Evolutionary conservation across 1,140 invertebrate species (phyloP).

Genomic region (Charaxes varanes): DNA sequence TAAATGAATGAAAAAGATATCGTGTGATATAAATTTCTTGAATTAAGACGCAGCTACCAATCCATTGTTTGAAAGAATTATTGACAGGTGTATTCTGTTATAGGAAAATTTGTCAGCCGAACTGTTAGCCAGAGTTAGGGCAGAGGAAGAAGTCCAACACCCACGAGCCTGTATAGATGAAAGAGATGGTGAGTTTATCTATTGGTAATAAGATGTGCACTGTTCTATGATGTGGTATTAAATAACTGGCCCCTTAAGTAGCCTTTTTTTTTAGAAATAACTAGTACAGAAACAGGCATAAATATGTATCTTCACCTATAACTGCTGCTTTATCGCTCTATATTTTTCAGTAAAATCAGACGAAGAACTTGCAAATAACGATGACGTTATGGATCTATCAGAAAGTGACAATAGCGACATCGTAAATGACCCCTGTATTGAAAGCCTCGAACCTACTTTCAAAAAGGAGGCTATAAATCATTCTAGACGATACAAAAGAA

Average conservation of each 20-base stretch:
- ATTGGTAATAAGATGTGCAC: too few species aligned
- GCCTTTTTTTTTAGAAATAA: too few species aligned
- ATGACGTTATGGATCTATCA: conserved; percentile 30
- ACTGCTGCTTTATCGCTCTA: too few species aligned
- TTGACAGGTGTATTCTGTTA: too few species aligned
- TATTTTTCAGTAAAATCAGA: conserved; percentile 41
- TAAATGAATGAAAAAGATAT: conserved; percentile 43
- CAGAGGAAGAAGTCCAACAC: conserved; percentile 49
- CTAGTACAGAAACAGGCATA: too few species aligned
- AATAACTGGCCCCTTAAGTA: too few species aligned
- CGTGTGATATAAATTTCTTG: not conserved
- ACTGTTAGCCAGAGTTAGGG: conserved; percentile 33
- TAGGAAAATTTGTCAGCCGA: conserved; percentile 50
- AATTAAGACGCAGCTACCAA: too few species aligned
- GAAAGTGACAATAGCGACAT: conserved; percentile 39
- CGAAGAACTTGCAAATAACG: conserved; percentile 21
- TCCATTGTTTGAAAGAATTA: too few species aligned
- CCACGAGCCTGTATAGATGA: conserved; percentile 51
- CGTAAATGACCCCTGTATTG: conserved; percentile 36
- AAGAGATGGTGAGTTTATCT: conserved; percentile 41
- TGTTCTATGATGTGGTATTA: too few species aligned
- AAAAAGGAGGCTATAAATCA: conserved; percentile 44
- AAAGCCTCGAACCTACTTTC: conserved; percentile 51
- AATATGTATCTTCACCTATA: too few species aligned
- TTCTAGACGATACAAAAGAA: too few species aligned